Evolutionary conservation across 2,797 vertebrate species (phyloP).

Genomic region (Delichon dasypus): DNA sequence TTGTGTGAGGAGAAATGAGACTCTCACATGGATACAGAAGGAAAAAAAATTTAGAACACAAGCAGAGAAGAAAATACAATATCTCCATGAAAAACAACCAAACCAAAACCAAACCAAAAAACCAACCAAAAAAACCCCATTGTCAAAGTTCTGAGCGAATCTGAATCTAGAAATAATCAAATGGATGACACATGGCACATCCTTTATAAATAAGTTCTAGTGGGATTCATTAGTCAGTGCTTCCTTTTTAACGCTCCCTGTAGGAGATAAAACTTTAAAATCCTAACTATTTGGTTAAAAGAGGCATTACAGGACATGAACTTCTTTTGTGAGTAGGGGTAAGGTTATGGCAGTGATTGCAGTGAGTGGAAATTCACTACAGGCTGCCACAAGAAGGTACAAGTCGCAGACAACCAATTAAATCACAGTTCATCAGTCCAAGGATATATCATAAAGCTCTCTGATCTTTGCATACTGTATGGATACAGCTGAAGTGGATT

Average conservation of each 20-base stretch:
- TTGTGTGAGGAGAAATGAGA: not conserved
- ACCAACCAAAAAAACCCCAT: not conserved
- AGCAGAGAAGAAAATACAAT: not conserved
- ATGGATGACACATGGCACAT: not conserved
- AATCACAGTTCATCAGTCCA: not conserved
- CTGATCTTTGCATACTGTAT: not conserved
- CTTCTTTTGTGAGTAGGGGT: not conserved
- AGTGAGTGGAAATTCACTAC: not conserved
- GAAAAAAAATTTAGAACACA: not conserved
- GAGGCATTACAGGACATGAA: not conserved
- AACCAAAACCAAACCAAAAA: not conserved
- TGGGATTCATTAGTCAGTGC: not conserved
- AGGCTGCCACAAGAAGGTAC: not conserved
- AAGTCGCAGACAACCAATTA: not conserved
- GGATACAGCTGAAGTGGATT: not conserved
- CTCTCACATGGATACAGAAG: rapidly evolving
- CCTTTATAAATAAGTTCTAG: not conserved
- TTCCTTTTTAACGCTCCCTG: not conserved
- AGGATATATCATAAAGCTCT: not conserved
- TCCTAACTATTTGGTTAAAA: not conserved
- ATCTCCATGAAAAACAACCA: not conserved
- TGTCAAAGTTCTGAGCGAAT: not conserved
- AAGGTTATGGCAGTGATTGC: not conserved
- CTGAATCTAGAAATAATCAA: not conserved
- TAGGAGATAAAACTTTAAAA: not conserved